Evolutionary conservation across 2,888 invertebrate species (phyloP).

Genomic region (Chymomyza procnemis): DNA sequence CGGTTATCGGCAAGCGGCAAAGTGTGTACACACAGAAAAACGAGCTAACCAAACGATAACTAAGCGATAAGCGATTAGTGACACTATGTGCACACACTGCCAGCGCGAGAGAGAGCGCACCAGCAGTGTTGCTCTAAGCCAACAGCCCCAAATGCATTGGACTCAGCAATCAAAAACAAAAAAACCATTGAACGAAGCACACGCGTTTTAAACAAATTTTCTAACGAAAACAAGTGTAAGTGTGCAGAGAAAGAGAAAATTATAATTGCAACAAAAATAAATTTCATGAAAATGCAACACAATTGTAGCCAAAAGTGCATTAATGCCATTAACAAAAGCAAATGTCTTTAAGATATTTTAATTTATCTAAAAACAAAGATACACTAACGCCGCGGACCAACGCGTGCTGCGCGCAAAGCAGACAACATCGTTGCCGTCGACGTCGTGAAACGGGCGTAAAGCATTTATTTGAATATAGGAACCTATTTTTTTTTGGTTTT

Average conservation of each 20-base stretch:
- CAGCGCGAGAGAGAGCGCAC: not conserved
- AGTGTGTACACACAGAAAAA: not conserved
- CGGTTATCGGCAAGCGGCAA: not conserved
- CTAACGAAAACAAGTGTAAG: constrained; percentile 61
- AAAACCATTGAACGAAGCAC: constrained; percentile 32
- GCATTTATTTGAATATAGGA: constrained; percentile 45
- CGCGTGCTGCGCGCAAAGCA: constrained; percentile 57
- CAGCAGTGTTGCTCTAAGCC: not conserved
- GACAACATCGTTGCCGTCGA: constrained; percentile 34
- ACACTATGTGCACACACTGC: not conserved
- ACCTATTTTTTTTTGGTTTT: not conserved
- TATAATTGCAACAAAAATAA: constrained; percentile 24
- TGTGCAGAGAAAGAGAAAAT: constrained; percentile 34
- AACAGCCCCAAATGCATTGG: not conserved
- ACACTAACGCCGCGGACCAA: constrained; percentile 44
- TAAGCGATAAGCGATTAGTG: not conserved
- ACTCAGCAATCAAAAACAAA: constrained; percentile 43
- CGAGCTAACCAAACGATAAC: no score
- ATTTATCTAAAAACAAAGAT: constrained; percentile 10
- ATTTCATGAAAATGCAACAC: constrained; percentile 46
- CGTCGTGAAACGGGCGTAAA: constrained; percentile 41
- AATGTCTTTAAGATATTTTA: constrained; percentile 12
- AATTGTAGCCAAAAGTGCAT: constrained; percentile 30
- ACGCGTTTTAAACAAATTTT: constrained; percentile 25
- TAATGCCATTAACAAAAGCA: constrained; percentile 1